phyloP scores from a whole-genome alignment of 1,140 invertebrate genomes.

The Myzus persicae region DNA sequence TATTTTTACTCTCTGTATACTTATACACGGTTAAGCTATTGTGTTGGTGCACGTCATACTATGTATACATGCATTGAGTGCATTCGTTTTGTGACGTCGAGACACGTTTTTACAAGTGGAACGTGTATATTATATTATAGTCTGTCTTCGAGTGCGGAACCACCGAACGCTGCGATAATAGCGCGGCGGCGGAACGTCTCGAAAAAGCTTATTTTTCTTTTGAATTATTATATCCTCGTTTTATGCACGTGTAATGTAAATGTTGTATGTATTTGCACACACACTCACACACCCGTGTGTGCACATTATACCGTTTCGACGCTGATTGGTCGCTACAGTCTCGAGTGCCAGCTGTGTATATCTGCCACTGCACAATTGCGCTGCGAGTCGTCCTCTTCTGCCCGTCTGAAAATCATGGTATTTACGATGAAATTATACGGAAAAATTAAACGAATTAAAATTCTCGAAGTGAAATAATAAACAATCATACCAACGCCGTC shows the following conservation, averaged over 20 bases:
- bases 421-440: not conserved
- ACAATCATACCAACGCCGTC: not conserved
- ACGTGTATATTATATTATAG: no score
- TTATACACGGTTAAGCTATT: not conserved
- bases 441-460: slow-evolving; percentile 7
- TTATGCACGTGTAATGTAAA: not conserved
- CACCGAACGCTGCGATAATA: not conserved
- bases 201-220: slow-evolving; percentile 28
- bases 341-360: not conserved
- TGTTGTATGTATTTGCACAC: not conserved
- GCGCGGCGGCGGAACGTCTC: not conserved
- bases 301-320: not conserved
- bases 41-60: not conserved
- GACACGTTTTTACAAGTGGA: slow-evolving; percentile 31
- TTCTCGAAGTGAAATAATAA: not conserved
- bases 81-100: not conserved
- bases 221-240: slow-evolving; percentile 3
- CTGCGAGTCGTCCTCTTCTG: not conserved
- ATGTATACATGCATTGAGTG: not conserved
- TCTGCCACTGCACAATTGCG: not conserved
- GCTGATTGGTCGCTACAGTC: slow-evolving; percentile 18
- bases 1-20: not conserved
- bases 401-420: not conserved
- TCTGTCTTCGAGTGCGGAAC: not conserved
- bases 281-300: not conserved